Base-by-base conservation (phyloP, 2,797 vertebrate species). In the Phataginus tetradactyla region DNA sequence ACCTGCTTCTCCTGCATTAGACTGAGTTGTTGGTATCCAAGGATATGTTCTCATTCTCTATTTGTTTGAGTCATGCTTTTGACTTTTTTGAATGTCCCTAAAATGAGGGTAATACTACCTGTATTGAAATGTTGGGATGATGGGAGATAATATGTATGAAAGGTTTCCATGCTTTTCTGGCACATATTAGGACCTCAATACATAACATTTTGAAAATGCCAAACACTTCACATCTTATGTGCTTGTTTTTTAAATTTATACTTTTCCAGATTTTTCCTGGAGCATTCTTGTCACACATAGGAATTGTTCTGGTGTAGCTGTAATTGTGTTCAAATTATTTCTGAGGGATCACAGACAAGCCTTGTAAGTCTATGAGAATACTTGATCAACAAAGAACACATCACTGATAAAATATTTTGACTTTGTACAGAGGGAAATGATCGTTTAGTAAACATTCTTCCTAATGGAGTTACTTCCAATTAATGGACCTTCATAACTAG, bases 231-330 rank as follows among this genome's bases (percentile, higher is more conserved):
- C 34, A 84, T 37, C 32, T 45, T 69, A 57, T 18, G 7, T 34
- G 29, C 55, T 78, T 85, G 63, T 66, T 78, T 88, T 91, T 83
- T 2, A 25, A 69, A 91, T 79, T 88, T 92, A 80, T n/a, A 23
- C 55, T 68, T 92, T 85, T 32, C 63, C 55, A 18, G 87, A 34
- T 59, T n/a, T 80, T 77, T 66, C 49, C 53, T 69, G 0, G 61
- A 79, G 45, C n/a, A 85, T 42, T 83, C 32, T 85, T 94, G 9
- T 25, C 69, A 63, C 32, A 37, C 32, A 21, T 21, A 87, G 66
- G 77, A 94, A 84, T 42, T 42, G 55, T 34, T 7, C 34, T 32
- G 20, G 7, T 29, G 14, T 55, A 71, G 14, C 18, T 32, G 14
- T 85, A 21, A 23, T 37, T 51, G 18, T 42, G 10, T 79, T 90